A percentile compares a stretch with the other conserved stretches of the same genome.
Evolutionary conservation across 1,140 invertebrate species (phyloP).

Genomic region (Leptinotarsa undecemlineata): DNA sequence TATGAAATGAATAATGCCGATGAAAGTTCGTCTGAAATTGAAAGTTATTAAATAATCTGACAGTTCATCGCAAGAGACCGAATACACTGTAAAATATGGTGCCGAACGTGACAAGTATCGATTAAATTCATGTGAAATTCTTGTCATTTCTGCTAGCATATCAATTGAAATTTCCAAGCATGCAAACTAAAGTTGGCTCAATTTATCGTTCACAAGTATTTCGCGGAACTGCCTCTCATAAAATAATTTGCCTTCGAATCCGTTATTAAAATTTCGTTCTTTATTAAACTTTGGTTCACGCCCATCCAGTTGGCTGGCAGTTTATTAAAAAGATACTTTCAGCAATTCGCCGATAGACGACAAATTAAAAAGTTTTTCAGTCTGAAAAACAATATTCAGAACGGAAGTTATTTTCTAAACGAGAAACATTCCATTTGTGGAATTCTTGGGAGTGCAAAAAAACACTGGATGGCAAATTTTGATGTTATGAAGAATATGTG

Average conservation of each 20-base stretch:
- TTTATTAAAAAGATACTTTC: slow-evolving; percentile 34
- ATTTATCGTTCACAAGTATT: slow-evolving; percentile 17
- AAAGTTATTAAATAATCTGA: too few relatives aligned
- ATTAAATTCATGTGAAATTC: too few relatives aligned
- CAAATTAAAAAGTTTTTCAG: slow-evolving; percentile 10
- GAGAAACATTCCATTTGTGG: background rate
- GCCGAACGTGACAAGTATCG: too few relatives aligned
- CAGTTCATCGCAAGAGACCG: too few relatives aligned
- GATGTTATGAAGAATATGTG: background rate
- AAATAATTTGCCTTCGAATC: slow-evolving; percentile 34
- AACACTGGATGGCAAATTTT: background rate
- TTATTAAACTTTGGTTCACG: slow-evolving; percentile 31
- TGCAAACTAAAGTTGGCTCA: background rate
- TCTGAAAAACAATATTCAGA: background rate
- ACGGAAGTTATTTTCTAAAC: background rate
- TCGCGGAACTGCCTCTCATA: slow-evolving; percentile 10
- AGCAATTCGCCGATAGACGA: slow-evolving; percentile 14
- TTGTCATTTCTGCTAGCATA: too few relatives aligned
- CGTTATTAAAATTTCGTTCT: slow-evolving; percentile 37
- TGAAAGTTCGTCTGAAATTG: too few relatives aligned
- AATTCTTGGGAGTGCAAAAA: background rate
- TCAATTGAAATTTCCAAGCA: too few relatives aligned
- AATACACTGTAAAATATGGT: too few relatives aligned
- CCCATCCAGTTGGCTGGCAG: slow-evolving; percentile 24
- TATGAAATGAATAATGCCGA: too few relatives aligned